Evolutionary conservation across 2,797 vertebrate genomes (phyloP).

Genomic region (Alouatta caraya): DNA sequence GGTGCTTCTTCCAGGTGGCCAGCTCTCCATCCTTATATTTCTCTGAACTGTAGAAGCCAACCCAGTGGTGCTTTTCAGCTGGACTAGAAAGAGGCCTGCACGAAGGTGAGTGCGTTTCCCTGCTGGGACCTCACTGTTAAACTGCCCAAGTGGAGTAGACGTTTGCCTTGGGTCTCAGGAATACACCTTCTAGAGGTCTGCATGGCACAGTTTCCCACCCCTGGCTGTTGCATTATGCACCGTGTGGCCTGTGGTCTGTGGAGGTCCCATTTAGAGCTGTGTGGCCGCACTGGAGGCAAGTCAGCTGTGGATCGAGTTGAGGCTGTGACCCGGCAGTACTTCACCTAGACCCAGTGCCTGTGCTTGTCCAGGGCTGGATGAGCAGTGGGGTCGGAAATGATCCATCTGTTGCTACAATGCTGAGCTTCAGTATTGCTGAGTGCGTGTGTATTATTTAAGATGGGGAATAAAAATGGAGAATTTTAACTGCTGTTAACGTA

Average conservation of each 20-base stretch:
- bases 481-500: neutral
- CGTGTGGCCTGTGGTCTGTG: neutral
- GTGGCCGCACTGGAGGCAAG: neutral
- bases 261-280: neutral
- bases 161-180: neutral
- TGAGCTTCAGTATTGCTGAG: neutral
- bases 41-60: neutral
- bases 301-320: too few species aligned
- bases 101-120: fast-evolving
- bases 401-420: neutral
- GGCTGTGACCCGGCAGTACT: neutral
- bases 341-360: neutral
- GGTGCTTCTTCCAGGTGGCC: neutral
- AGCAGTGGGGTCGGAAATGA: neutral
- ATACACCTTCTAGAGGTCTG: neutral
- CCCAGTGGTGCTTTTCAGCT: neutral
- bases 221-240: neutral
- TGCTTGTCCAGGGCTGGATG: neutral
- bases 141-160: too few species aligned
- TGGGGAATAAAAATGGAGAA: neutral
- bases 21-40: fast-evolving
- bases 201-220: fast-evolving
- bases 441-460: neutral
- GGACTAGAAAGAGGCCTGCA: neutral
- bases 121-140: neutral